Percentiles rank a stretch among this genome's conserved stretches.
Conservation (phyloP, 2,797 vertebrate genomes). For the Sardinella longiceps region DNA sequence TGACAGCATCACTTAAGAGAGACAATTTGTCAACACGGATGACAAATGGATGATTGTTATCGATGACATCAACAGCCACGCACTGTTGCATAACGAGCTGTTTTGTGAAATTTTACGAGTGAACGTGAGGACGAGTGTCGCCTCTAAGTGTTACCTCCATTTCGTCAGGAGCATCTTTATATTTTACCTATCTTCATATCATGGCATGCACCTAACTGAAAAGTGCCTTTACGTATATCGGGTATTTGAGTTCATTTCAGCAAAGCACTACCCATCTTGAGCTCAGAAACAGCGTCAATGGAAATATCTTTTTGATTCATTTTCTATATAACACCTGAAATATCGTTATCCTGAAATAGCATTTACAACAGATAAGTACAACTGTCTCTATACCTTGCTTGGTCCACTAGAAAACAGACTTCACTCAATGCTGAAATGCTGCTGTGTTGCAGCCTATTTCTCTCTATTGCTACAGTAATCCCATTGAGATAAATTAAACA, state of each 20-base stretch:
- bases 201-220: background rate
- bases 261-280: background rate
- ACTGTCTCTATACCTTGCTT: background rate
- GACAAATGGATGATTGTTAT: conserved; percentile 26
- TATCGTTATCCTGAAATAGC: background rate
- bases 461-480: background rate
- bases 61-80: conserved; percentile 6
- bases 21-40: conserved; percentile 19
- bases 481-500: background rate
- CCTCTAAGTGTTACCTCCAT: background rate
- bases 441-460: background rate
- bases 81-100: conserved; percentile 18
- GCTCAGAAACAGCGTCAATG: background rate
- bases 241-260: background rate
- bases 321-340: background rate
- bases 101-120: conserved; percentile 7
- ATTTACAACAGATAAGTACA: background rate
- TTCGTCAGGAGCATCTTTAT: no score
- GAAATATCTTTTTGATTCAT: background rate
- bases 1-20: conserved; percentile 16
- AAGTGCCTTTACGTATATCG: background rate
- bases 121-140: background rate
- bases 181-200: background rate
- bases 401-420: background rate
- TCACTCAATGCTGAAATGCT: background rate